Percentiles rank a stretch among this genome's conserved stretches.
Conservation (phyloP, 92 coral and sea anemone species). For the Metridium senile region DNA sequence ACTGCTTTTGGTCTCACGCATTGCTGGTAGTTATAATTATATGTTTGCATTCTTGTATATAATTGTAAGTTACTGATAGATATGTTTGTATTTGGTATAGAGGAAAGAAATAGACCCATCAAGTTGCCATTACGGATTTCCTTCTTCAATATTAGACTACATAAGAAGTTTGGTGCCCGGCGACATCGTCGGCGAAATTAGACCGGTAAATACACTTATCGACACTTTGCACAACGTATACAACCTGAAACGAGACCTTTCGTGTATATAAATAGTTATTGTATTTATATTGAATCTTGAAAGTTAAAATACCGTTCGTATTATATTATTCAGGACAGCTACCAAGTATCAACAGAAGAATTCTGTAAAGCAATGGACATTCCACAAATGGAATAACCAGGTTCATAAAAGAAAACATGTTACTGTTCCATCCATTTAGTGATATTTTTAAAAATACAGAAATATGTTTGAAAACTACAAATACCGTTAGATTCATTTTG, state of each 20-base stretch:
- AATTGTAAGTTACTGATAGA: not conserved
- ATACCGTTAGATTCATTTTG: not conserved
- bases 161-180: constrained; percentile 43
- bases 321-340: constrained; percentile 37
- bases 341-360: constrained; percentile 26
- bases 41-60: not conserved
- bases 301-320: not conserved
- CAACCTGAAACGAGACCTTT: not conserved
- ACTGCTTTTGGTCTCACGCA: constrained; percentile 32
- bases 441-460: not conserved
- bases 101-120: constrained; percentile 47
- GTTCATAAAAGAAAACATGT: not conserved
- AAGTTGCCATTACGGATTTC: constrained; percentile 40
- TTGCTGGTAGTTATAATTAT: constrained; percentile 17
- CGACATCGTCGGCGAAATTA: constrained; percentile 47
- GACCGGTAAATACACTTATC: constrained; percentile 33
- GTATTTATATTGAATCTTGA: not conserved
- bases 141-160: constrained; percentile 26
- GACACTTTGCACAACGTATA: not conserved
- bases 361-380: constrained; percentile 48
- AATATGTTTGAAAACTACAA: not conserved
- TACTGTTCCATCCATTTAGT: not conserved
- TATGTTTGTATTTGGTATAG: no score
- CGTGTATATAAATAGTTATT: not conserved
- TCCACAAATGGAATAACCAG: constrained; percentile 13